Evolutionary conservation across 2,888 invertebrate species (phyloP), one percentile per base, ranked within the genome.

Genomic region (Acanthacorydalis orientalis): DNA sequence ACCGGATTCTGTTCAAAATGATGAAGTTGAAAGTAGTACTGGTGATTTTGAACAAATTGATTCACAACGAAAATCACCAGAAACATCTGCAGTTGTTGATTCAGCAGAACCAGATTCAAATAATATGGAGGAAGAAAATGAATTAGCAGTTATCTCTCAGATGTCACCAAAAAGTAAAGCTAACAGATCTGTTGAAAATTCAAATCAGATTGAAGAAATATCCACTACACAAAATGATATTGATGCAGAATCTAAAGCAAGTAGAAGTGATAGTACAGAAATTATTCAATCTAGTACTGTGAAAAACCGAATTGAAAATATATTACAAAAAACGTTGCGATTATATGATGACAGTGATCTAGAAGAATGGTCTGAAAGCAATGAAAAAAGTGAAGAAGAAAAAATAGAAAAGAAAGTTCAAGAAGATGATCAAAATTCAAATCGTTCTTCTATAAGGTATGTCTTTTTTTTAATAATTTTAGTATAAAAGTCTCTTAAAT

Each of bases 41-140:
- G 64, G 64, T 54, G 63, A 61, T 56, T 63, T 65, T 52, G 66
- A 67, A 59, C 64, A 64, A 37, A 7, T 41, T 10, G 14, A 12
- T 23, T 41, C 16, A 41, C 38, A 14, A n/a, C 38, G 16, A 43
- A 42, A 43, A 63, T 63, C 67, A 60, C 63, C 64, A 51, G 64
- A 65, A 59, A 61, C 64, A 56, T 64, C 62, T 53, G 65, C 61
- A 55, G 61, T 60, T 51, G 64, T 66, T 43, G 62, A 62, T 33
- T 23, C 42, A 23, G 31, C 7, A 2, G 43, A 42, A 37, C 42
- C 57, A n/a, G 48, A 52, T 46, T 40, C 44, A 43, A 42, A 48
- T 38, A 47, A 43, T 42, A 16, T 51, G 39, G 49, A 53, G 45
- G 43, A 45, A 31, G 50, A 48, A 34, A 52, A 51, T 35, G 51